Evolutionary conservation across 2,888 invertebrate species (phyloP), one percentile per base, ranked within the genome.

Genomic region (Eupithecia dodoneata): DNA sequence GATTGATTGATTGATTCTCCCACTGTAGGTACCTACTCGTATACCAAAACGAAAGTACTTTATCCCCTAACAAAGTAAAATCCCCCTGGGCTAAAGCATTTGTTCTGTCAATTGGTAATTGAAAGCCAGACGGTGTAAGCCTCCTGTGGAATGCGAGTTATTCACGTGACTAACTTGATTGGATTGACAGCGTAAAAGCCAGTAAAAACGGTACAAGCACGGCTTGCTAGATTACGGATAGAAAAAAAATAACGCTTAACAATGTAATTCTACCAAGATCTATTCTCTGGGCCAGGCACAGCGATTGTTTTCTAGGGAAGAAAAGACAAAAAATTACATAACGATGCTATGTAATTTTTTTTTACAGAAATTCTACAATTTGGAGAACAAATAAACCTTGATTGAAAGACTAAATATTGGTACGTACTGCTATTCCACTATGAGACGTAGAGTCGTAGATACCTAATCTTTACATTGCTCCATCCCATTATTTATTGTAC

Each of bases 41-140:
- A 59, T 59, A 59, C 59, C 10, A 59, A 18, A 59, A 59, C 42
- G 65, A 30, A 66, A 66, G 65, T 66, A 69, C 18, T 44, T 12
- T 47, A 67, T 42, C 45, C 45, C 69, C 47, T 44, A 69, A 59
- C 42, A 18, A 44, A 59, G 72, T 72, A 13, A 47, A 44, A 18
- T 59, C 72, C 63, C 72, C 59, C 63, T 44, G 71, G 72, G 72
- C 72, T 18, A 10, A 10, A 71, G 42, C 59, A 63, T 52, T 75
- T 71, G 30, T 47, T 42, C 71, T 71, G 71, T 71, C 65, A 75
- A 75, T 72, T 52, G n/a, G 66, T 75, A 75, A 72, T 67, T 45
- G 71, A 75, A 67, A 72, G 70, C 45, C 70, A 70, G 63, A 70
- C 45, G 13, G 47, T 41, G n/a, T 45, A 44, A 42, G 69, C 47